Percentiles rank a stretch among this genome's conserved stretches.
phyloP scores from a whole-genome alignment of 2,797 vertebrate species.

The Danio tinwini region DNA sequence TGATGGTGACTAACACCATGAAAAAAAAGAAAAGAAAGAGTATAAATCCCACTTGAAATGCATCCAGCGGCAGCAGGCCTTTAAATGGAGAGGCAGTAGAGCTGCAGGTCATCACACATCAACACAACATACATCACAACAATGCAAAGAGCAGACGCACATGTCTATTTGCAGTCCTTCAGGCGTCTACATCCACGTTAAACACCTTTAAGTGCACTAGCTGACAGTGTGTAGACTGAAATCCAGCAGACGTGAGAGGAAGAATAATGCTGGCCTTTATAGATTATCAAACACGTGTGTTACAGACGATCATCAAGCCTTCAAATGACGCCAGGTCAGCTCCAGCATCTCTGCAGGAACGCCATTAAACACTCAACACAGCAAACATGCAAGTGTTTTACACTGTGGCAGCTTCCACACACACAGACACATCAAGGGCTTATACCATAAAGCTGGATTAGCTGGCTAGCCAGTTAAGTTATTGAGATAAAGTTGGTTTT shows the following conservation, averaged over 20 bases:
- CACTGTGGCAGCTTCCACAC: no score
- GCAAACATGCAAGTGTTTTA: no score
- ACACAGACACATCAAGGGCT: no score
- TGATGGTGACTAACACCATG: slow-evolving; percentile 75
- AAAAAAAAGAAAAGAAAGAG: slow-evolving; percentile 68
- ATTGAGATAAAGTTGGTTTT: no score
- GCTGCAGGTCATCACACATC: slow-evolving; percentile 72
- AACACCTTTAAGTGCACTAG: slow-evolving; percentile 51
- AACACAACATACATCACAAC: slow-evolving; percentile 44
- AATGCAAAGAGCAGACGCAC: slow-evolving; percentile 66
- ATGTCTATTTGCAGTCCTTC: slow-evolving; percentile 65
- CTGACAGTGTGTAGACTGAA: slow-evolving; percentile 58
- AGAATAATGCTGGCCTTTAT: slow-evolving; percentile 27
- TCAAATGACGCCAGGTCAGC: slow-evolving; percentile 65
- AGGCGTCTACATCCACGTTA: slow-evolving; percentile 65
- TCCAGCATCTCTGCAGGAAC: slow-evolving; percentile 15
- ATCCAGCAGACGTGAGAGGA: slow-evolving; percentile 38
- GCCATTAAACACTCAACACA: no score
- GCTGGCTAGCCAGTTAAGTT: no score
- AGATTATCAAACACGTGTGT: slow-evolving; percentile 61
- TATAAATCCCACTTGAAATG: slow-evolving; percentile 76
- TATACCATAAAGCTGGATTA: no score
- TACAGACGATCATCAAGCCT: slow-evolving; percentile 71
- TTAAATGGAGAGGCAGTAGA: slow-evolving; percentile 73
- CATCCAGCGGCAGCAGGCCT: slow-evolving; percentile 74